phyloP scores from a whole-genome alignment of 2,113 vertebrate species.

The Lepus americanus region DNA sequence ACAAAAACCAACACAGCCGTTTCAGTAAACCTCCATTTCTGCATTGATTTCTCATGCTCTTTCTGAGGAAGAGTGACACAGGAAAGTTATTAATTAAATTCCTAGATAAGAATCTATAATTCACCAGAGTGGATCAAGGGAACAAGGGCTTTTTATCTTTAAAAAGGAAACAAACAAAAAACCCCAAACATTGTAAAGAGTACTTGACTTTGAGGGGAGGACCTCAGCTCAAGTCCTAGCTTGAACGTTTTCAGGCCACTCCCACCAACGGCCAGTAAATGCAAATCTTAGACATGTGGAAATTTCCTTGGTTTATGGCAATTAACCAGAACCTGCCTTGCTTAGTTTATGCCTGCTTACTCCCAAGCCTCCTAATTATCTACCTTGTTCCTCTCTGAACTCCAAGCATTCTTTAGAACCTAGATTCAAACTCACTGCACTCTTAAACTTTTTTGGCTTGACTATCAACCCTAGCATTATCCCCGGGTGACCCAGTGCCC shows the following conservation, averaged over 20 bases:
- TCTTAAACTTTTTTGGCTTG: background rate
- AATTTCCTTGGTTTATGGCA: background rate
- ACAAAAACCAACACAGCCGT: slow-evolving; percentile 17
- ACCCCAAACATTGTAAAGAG: background rate
- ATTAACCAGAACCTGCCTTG: background rate
- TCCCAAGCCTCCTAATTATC: background rate
- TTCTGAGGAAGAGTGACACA: slow-evolving; percentile 33
- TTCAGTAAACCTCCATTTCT: slow-evolving; percentile 12
- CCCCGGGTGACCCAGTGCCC: background rate
- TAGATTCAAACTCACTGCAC: background rate
- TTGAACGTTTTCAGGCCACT: background rate
- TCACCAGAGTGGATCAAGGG: slow-evolving; percentile 24
- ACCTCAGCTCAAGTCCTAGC: background rate
- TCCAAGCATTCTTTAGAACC: background rate
- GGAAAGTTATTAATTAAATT: slow-evolving; percentile 52
- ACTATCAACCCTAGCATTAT: background rate
- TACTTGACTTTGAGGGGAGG: background rate
- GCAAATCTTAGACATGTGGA: background rate
- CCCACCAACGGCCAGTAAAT: background rate
- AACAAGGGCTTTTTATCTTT: slow-evolving; percentile 16
- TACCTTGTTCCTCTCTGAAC: background rate
- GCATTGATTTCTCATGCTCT: slow-evolving; percentile 41
- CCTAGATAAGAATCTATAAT: slow-evolving; percentile 33
- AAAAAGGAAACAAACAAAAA: background rate
- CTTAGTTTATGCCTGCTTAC: background rate